Base-by-base conservation (phyloP, 2,113 vertebrate species). In the Empidonax alnorum region DNA sequence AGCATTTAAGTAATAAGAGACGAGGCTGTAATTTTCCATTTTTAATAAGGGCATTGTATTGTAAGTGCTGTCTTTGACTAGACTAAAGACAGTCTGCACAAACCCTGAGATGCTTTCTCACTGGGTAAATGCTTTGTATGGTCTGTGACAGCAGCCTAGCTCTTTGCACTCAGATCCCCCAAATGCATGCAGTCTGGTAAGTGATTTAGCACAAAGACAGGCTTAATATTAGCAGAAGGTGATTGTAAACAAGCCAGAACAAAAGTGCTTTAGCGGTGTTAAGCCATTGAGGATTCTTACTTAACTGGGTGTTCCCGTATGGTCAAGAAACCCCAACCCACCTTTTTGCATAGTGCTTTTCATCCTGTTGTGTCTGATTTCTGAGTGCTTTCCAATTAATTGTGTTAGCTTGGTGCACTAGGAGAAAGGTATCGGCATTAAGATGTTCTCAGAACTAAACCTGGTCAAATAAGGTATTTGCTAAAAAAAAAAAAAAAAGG, bases 351-450 rank as follows among this genome's bases (percentile, higher is more conserved):
- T 30, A n/a, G 44, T 76, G 18, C 28, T 58, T 87, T 82, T 81
- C 44, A n/a, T 82, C 35, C 18, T 13, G 0, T 65, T 72, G 25
- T 27, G 8, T 41, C n/a, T 0, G 0, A 50, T 73, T 83, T n/a
- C 53, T 46, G 58, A 83, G n/a, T 50, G 30, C 28, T 87, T 90
- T 84, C 31, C 22, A 61, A 23, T 75, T 58, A 73, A 44, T 61
- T 74, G 35, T 44, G 23, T 78, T 83, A 58, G 47, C 23, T 49
- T 49, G 47, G 23, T 49, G 47, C 47, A 49, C 23, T 49, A 49
- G 49, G 23, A 49, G 49, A 49, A 49, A 14, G 49, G 23, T 49
- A 49, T 12, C 56, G 52, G 18, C 20, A 13, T 68, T n/a, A 72
- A 52, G 41, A 71, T 6, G 15, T 81, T 21, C 31, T 65, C 31